Percentiles rank a stretch among this genome's conserved stretches.
Conservation (phyloP, 2,113 vertebrate genomes). For the Bubo blakistoni region DNA sequence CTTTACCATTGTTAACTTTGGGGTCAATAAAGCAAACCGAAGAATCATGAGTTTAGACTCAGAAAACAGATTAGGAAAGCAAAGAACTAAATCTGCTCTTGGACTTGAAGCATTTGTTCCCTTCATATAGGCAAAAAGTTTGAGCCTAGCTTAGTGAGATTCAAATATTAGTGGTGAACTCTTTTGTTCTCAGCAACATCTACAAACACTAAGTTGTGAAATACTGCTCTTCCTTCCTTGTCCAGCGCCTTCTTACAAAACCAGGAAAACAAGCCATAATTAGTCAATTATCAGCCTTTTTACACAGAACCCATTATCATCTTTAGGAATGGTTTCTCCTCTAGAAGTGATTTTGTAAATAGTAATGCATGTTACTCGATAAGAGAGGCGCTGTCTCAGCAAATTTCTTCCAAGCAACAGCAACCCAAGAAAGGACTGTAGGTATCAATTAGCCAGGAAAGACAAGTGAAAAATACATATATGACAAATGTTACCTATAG, state of each 20-base stretch:
- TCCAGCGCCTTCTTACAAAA: not conserved
- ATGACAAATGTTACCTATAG: not conserved
- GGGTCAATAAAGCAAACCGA: not conserved
- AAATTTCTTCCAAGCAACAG: not conserved
- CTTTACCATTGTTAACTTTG: not conserved
- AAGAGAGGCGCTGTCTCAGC: not conserved
- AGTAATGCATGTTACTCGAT: not conserved
- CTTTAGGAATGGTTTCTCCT: constrained; percentile 17
- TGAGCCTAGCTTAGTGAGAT: not conserved
- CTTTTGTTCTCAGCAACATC: not conserved
- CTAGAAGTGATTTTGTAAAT: not conserved
- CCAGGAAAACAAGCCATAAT: not conserved
- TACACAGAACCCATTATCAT: not conserved
- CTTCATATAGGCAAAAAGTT: not conserved
- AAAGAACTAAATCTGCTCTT: not conserved
- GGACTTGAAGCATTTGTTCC: not conserved
- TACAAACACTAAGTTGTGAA: not conserved
- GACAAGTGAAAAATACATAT: not conserved
- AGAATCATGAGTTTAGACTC: not conserved
- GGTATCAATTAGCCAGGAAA: not conserved
- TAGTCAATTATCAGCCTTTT: not conserved
- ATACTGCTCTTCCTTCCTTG: not conserved
- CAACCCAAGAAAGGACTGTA: not conserved
- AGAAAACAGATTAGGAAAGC: not conserved
- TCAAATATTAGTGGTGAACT: not conserved